Evolutionary conservation across 2,888 invertebrate genomes (phyloP).

Genomic region (Augiades crinisus): DNA sequence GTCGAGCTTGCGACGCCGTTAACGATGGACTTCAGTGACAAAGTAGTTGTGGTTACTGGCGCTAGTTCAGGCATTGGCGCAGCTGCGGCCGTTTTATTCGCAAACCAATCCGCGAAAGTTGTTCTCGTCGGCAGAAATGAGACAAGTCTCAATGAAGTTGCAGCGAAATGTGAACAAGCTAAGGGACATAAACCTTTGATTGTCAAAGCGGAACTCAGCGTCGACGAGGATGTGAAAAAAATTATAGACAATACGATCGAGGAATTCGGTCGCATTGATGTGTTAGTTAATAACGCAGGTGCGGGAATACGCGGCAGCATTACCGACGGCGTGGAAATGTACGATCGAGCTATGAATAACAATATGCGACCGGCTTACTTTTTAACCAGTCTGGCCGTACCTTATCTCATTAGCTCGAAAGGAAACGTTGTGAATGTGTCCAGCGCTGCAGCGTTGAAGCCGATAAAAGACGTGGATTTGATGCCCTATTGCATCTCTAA

Average conservation of each 20-base stretch:
- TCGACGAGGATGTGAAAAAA: slow-evolving; percentile 84
- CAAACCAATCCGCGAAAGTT: slow-evolving; percentile 83
- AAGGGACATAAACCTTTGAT: slow-evolving; percentile 75
- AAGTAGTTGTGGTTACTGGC: slow-evolving; percentile 84
- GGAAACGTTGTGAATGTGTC: slow-evolving; percentile 96
- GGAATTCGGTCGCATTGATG: slow-evolving; percentile 86
- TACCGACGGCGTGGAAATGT: slow-evolving; percentile 90
- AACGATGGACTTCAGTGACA: slow-evolving; percentile 80
- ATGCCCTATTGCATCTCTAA: slow-evolving; percentile 96
- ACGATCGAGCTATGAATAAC: slow-evolving; percentile 90
- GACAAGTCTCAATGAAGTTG: slow-evolving; percentile 83
- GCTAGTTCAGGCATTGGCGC: slow-evolving; percentile 89
- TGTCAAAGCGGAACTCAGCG: slow-evolving; percentile 84
- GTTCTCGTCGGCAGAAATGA: slow-evolving; percentile 86
- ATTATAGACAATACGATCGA: slow-evolving; percentile 85
- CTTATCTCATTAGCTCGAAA: slow-evolving; percentile 88
- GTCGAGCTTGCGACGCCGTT: slow-evolving; percentile 15
- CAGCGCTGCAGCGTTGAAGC: slow-evolving; percentile 90
- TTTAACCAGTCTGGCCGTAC: slow-evolving; percentile 90
- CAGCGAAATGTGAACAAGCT: slow-evolving; percentile 75
- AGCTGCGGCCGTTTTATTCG: slow-evolving; percentile 84
- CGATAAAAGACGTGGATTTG: slow-evolving; percentile 83
- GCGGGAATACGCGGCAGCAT: slow-evolving; percentile 88
- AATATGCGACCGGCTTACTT: slow-evolving; percentile 90
- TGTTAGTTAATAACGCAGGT: slow-evolving; percentile 93